Evolutionary conservation across 1,140 invertebrate genomes (phyloP), one percentile per base, ranked within the genome.

Genomic region (Pseudomyrmex pallidus): DNA sequence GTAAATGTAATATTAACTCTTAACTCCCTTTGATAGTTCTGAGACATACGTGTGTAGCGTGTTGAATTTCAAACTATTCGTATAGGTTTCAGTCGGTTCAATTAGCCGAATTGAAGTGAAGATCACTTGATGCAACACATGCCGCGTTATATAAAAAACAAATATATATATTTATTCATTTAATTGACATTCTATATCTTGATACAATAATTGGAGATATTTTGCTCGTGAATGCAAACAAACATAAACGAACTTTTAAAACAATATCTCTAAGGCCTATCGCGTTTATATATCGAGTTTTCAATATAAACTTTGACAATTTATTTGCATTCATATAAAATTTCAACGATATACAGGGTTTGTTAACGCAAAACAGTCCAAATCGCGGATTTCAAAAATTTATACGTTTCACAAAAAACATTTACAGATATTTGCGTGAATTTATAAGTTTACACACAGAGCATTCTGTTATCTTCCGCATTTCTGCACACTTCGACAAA

Each of bases 1-100:
- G 5, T 35, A 35, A 70, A 59, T 59, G 66, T 4, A 13, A 22
- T 17, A 77, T 83, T 48, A 76, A 15, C 5, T 22, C 82, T 59
- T 66, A 50, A 46, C 12, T 15, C 64, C 54, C 25, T 61, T 25
- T 52, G 35, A 3, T 2, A 20, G 12, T 15, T 22, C 50, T 50
- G n/a, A n/a, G 25, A 15, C 48, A 56, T 25, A 12, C 13, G 2
- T 35, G 2, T 15, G 22, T 13, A 9, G 13, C 13, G n/a, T 59
- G 52, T 59, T 20, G 2, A 13, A 50, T 59, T 13, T 50, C 54
- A 46, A 20, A 80, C 9, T 72, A 48, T 2, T 57, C 10, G 0
- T 20, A 57, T 52, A 10, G 35, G 0, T 35, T 35, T 35, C 35
- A 35, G 0, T 35, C 35, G 35, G 20, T 56, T 46, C 46, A 67